These are phyloP conservation scores for Phaedon cochleariae DNA, from an alignment of 2,888 invertebrate species.

Conservation along the genomic window DNA sequence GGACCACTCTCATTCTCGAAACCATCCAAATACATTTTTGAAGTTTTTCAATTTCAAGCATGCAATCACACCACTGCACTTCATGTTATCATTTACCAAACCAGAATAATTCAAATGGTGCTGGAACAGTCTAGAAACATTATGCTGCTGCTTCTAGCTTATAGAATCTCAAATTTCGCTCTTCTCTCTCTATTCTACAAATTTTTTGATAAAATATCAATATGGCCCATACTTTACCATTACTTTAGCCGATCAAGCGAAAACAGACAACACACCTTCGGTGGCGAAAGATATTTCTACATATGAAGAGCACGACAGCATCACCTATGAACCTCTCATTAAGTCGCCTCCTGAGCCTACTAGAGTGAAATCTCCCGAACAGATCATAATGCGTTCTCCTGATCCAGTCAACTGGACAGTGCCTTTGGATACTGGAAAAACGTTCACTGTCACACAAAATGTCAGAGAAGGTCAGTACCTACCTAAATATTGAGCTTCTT, in stretches of 20 bases:
- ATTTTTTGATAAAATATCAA: background rate
- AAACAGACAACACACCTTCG: constrained; percentile 41
- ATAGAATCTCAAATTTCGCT: background rate
- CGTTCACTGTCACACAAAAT: constrained; percentile 92
- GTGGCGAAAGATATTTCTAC: constrained; percentile 58
- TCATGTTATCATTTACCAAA: background rate
- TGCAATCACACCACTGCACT: background rate
- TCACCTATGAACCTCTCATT: constrained; percentile 75
- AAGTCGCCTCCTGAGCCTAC: constrained; percentile 95
- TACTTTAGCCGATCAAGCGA: constrained; percentile 55
- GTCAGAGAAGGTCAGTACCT: constrained; percentile 77
- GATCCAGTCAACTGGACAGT: constrained; percentile 97
- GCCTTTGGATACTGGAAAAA: constrained; percentile 91
- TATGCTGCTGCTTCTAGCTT: constrained; percentile 21
- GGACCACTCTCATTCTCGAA: background rate
- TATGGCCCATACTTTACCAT: too few relatives aligned
- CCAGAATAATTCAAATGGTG: background rate
- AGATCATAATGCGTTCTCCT: constrained; percentile 90
- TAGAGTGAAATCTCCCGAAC: constrained; percentile 91
- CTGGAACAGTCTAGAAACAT: background rate
- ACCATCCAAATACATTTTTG: background rate
- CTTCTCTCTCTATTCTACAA: background rate
- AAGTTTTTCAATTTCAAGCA: background rate
- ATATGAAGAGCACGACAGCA: constrained; percentile 58
- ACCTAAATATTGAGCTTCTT: too few relatives aligned